These are phyloP conservation scores for Falco novaeseelandiae DNA, from an alignment of 2,797 vertebrate species.

Conservation along the genomic window DNA sequence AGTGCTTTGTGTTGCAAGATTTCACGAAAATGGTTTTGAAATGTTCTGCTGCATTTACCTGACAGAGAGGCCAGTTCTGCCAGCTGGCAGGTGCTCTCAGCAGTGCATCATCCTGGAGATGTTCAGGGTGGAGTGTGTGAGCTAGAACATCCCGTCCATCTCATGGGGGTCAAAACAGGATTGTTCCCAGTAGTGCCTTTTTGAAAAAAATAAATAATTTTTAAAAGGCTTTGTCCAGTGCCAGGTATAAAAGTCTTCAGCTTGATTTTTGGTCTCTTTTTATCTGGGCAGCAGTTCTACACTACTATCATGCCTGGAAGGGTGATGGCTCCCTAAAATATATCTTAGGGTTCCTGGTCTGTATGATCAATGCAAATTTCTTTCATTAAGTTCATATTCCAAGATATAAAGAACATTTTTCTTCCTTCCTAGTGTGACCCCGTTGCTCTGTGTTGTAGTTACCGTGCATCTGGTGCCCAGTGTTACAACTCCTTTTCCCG, in stretches of 20 bases:
- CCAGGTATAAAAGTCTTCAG: neutral
- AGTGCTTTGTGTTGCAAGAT: conserved; percentile 32
- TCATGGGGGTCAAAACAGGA: neutral
- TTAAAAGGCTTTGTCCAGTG: neutral
- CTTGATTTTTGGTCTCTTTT: neutral
- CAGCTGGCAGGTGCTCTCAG: neutral
- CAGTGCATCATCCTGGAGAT: neutral
- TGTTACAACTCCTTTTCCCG: neutral
- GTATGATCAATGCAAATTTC: neutral
- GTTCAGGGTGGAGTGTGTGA: accelerated
- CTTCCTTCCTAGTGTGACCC: neutral
- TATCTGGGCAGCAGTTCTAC: neutral
- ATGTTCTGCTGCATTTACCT: conserved; percentile 14
- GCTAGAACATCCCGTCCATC: neutral
- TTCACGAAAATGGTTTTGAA: conserved; percentile 33
- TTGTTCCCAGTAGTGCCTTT: neutral
- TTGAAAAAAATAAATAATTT: neutral
- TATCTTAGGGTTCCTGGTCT: neutral
- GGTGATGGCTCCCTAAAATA: neutral
- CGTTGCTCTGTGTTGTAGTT: neutral
- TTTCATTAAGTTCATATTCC: neutral
- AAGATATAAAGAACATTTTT: neutral
- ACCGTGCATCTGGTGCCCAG: neutral
- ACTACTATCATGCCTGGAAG: neutral
- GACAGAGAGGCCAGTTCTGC: neutral